Percentiles rank a stretch among this genome's conserved stretches.
Evolutionary conservation across 2,888 invertebrate species (phyloP).

Genomic region (Cephus nigrinus): DNA sequence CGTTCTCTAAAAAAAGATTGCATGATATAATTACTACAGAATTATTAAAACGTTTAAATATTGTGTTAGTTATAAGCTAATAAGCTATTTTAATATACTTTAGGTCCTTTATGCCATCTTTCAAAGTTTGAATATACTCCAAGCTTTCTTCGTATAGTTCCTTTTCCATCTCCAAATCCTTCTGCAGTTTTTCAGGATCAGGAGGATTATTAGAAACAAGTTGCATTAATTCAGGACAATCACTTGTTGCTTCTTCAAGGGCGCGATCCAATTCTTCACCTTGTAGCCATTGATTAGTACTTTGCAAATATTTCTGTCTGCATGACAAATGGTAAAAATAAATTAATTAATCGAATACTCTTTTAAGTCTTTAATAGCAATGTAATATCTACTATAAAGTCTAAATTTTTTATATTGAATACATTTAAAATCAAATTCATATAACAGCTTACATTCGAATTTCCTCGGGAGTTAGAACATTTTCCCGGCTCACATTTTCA

Average conservation of each 20-base stretch:
- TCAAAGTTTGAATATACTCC: slow-evolving; percentile 43
- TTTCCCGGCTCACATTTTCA: slow-evolving; percentile 47
- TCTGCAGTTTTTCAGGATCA: slow-evolving; percentile 28
- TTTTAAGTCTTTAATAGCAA: neutral
- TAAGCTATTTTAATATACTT: slow-evolving; percentile 39
- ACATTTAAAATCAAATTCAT: neutral
- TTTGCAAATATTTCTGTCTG: slow-evolving; percentile 48
- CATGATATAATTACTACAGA: neutral
- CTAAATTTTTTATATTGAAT: neutral
- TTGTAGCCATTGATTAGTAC: slow-evolving; percentile 46
- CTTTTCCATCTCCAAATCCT: slow-evolving; percentile 40
- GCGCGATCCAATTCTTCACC: slow-evolving; percentile 49
- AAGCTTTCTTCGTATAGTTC: slow-evolving; percentile 43
- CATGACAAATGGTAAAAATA: slow-evolving; percentile 8
- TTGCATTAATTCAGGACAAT: slow-evolving; percentile 51
- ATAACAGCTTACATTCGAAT: slow-evolving; percentile 45
- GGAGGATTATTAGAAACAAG: slow-evolving; percentile 35
- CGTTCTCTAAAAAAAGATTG: neutral
- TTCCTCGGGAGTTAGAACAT: slow-evolving; percentile 52
- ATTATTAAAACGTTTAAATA: neutral
- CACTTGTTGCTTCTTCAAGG: slow-evolving; percentile 42
- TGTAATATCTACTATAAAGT: neutral
- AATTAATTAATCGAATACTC: neutral
- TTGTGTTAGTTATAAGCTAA: neutral
- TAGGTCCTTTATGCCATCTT: slow-evolving; percentile 43